A percentile compares a stretch with the other conserved stretches of the same genome.
Evolutionary conservation across 2,888 invertebrate species (phyloP).

Genomic region (Athripsodes cinereus): DNA sequence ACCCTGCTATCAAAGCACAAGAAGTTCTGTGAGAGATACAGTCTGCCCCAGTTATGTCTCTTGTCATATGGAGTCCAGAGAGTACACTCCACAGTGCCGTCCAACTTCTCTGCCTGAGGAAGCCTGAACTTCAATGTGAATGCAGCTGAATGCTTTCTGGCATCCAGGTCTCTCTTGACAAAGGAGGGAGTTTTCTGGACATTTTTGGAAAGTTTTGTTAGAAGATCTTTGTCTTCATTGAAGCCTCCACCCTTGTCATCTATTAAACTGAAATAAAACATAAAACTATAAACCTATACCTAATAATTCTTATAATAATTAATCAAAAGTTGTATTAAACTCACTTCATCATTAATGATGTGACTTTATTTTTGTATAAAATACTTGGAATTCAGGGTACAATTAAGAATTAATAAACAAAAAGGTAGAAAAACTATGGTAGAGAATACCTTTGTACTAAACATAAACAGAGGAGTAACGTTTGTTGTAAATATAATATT

Average conservation of each 20-base stretch:
- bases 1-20: constrained; percentile 95
- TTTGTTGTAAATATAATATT: too few species aligned
- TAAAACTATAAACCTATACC: too few species aligned
- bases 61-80: constrained; percentile 96
- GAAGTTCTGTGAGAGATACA: constrained; percentile 91
- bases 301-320: too few species aligned
- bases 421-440: too few species aligned
- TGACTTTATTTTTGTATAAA: too few species aligned
- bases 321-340: too few species aligned
- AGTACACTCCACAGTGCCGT: constrained; percentile 87
- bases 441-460: too few species aligned
- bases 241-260: constrained; percentile 84
- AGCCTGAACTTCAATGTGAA: constrained; percentile 81
- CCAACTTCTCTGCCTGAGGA: constrained; percentile 85
- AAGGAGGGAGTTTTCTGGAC: constrained; percentile 87
- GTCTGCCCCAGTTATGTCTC: constrained; percentile 76
- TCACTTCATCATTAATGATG: too few species aligned
- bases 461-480: too few species aligned
- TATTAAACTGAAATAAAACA: constrained; percentile 75
- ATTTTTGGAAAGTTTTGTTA: constrained; percentile 80
- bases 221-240: constrained; percentile 79
- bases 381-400: too few species aligned
- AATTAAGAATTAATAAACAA: too few species aligned
- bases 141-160: constrained; percentile 87
- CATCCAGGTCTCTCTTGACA: constrained; percentile 91